These are phyloP conservation scores for Agapostemon virescens DNA, from an alignment of 2,888 invertebrate genomes.

Conservation along the genomic window DNA sequence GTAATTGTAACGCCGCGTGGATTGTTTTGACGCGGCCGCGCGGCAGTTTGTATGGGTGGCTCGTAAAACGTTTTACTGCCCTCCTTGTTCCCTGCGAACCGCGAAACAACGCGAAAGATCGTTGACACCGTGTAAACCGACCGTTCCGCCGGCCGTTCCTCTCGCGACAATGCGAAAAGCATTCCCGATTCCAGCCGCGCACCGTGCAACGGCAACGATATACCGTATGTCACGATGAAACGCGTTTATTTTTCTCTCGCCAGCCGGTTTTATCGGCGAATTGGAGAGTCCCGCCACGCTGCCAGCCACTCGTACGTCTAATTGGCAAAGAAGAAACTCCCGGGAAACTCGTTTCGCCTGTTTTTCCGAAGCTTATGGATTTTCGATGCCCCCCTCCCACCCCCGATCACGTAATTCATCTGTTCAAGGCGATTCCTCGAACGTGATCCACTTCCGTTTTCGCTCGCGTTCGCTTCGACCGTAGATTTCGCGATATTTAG, in stretches of 20 bases:
- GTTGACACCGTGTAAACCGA: constrained; percentile 57
- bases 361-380: neutral
- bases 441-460: neutral
- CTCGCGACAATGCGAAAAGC: constrained; percentile 17
- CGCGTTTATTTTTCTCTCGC: constrained; percentile 9
- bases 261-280: neutral
- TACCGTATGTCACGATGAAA: neutral
- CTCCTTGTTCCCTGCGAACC: constrained; percentile 51
- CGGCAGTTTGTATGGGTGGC: constrained; percentile 44
- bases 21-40: constrained; percentile 58
- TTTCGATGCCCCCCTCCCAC: neutral
- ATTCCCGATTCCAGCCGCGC: neutral
- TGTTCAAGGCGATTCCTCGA: neutral
- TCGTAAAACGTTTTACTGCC: constrained; percentile 66
- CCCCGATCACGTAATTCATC: neutral
- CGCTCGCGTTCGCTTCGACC: too few relatives aligned
- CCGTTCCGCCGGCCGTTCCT: constrained; percentile 17
- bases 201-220: neutral
- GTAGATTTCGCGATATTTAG: neutral
- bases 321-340: constrained; percentile 13
- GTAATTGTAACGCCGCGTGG: constrained; percentile 52
- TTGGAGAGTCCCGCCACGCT: constrained; percentile 7
- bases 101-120: constrained; percentile 55
- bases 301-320: neutral
- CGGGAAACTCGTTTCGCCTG: neutral